Evolutionary conservation across 2,888 invertebrate genomes (phyloP).

Genomic region (Clivina fossor): DNA sequence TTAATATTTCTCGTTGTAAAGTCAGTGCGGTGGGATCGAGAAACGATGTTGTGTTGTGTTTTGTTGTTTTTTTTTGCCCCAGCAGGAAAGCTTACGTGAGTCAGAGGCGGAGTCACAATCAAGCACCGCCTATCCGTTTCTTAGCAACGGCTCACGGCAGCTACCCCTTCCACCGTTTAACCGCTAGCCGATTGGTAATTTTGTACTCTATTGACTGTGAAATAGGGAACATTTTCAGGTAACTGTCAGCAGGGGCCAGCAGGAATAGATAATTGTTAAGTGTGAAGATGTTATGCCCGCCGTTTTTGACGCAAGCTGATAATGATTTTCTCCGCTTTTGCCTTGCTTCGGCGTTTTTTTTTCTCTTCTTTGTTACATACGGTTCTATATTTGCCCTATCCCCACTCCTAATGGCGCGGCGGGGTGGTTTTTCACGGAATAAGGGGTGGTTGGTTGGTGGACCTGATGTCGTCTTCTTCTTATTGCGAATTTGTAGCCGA

Average conservation of each 20-base stretch:
- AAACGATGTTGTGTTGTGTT: background rate
- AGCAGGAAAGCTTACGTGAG: constrained; percentile 8
- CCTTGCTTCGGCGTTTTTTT: constrained; percentile 24
- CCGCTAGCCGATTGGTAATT: constrained; percentile 14
- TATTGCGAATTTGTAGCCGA: too few relatives aligned
- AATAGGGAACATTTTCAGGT: constrained; percentile 38
- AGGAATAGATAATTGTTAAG: constrained; percentile 43
- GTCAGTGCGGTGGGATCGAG: background rate
- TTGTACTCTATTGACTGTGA: constrained; percentile 39
- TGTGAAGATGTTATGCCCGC: constrained; percentile 39
- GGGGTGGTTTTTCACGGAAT: too few relatives aligned
- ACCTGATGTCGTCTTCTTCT: too few relatives aligned
- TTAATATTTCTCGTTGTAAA: constrained; percentile 36
- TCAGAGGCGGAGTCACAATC: constrained; percentile 8
- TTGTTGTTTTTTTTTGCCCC: background rate
- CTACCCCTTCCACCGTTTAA: constrained; percentile 48
- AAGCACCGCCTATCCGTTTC: constrained; percentile 46
- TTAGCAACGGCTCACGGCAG: constrained; percentile 50
- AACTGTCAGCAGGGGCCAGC: constrained; percentile 17
- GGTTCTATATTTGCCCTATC: too few relatives aligned
- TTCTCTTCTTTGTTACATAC: constrained; percentile 18
- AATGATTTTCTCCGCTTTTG: constrained; percentile 32
- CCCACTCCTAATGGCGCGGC: too few relatives aligned
- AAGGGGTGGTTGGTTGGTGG: too few relatives aligned
- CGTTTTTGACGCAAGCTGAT: constrained; percentile 37